A percentile compares a stretch with the other conserved stretches of the same genome.
Conservation (phyloP, 1,140 invertebrate genomes). For the Diorhabda carinulata region DNA sequence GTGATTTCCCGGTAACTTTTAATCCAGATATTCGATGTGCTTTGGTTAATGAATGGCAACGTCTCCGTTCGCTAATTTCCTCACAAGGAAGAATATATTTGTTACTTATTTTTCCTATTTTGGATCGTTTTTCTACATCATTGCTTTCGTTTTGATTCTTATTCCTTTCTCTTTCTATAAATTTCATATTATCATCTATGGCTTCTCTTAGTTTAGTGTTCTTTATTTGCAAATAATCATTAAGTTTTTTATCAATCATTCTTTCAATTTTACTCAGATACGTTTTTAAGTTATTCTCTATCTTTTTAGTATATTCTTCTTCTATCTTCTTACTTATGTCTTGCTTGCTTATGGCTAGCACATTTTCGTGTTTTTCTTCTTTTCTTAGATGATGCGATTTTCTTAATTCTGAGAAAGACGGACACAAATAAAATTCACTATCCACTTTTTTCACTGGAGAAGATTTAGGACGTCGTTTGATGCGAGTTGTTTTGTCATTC, state of each 20-base stretch:
- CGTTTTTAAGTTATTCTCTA: slow-evolving; percentile 26
- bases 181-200: not conserved
- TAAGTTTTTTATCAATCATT: slow-evolving; percentile 26
- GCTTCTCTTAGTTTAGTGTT: slow-evolving; percentile 4
- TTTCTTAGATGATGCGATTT: no score
- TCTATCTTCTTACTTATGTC: not conserved
- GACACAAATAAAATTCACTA: no score
- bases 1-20: no score
- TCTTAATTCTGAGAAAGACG: no score
- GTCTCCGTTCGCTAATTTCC: no score
- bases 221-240: slow-evolving; percentile 18
- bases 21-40: no score
- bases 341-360: no score
- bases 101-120: no score
- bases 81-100: no score
- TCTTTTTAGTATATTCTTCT: slow-evolving; percentile 7
- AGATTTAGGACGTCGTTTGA: not conserved
- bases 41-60: no score
- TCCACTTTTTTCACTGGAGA: not conserved
- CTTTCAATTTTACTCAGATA: slow-evolving; percentile 27
- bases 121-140: not conserved
- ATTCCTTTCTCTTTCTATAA: slow-evolving; percentile 2
- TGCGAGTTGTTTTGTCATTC: not conserved
- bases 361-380: no score
- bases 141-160: not conserved